Evolutionary conservation across 2,797 vertebrate species (phyloP), one percentile per base, ranked within the genome.

Genomic region (Decapterus maruadsi): DNA sequence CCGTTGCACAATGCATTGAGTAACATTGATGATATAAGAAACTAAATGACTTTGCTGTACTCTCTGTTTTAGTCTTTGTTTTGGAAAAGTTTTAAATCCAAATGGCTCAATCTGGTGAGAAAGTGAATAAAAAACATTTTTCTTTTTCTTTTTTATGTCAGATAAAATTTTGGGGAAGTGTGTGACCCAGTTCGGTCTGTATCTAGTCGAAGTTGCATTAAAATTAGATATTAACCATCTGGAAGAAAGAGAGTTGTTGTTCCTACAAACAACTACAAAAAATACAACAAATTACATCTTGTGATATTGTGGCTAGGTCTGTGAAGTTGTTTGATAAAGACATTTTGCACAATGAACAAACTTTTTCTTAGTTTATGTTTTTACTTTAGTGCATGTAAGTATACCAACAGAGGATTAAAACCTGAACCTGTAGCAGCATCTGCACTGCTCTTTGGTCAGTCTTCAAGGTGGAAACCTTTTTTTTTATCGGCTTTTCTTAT

Each of bases 401-500:
- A 55, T 57, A 66, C 6, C 4, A 38, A 36, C 19, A 11, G 40
- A 9, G 10, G 29, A 62, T 57, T 61, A 6, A 13, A 63, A 67
- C 20, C 31, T 46, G 4, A 10, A 22, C n/a, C 0, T 7, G 31
- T 45, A 12, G 13, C 19, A 68, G 26, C 53, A 38, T 50, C 43
- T 53, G 11, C 40, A 26, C 31, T 55, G 40, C 16, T 56, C 43
- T 58, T 43, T 20, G 14, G 62, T 53, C 17, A 56, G 7, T 46
- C 54, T 57, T 57, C 45, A 65, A 64, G 14, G 57, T 66, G 54
- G 31, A n/a, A 36, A 19, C 20, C 34, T 22, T 61, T 69, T 67
- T 38, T 34, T 70, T 68, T 34, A 59, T 78, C 50, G 4, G 4
- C 55, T 58, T 53, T 6, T 73, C 50, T 74, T 22, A 60, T 71